Percentiles rank a stretch among this genome's conserved stretches.
phyloP scores from a whole-genome alignment of 2,113 vertebrate genomes.

The Malaclemys terrapin region DNA sequence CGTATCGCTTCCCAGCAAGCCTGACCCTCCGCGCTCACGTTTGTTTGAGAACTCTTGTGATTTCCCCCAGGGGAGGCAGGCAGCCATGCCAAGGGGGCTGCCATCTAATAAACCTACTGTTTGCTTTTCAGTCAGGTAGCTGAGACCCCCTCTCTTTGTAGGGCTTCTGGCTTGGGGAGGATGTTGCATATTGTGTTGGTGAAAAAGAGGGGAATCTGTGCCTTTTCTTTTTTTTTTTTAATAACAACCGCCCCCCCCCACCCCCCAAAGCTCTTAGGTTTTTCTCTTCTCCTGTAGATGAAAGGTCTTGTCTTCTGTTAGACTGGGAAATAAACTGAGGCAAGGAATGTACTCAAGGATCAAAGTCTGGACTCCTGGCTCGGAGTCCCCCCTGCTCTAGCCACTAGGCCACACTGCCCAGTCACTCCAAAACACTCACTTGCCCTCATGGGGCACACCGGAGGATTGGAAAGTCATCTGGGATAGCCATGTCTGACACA shows the following conservation, averaged over 20 bases:
- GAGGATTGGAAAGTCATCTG: neutral
- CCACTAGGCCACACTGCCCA: neutral
- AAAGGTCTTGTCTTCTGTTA: neutral
- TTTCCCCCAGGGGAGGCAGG: neutral
- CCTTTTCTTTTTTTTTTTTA: neutral
- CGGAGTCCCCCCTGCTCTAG: neutral
- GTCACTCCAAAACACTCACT: neutral
- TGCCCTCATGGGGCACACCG: neutral
- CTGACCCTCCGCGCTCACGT: rapidly evolving
- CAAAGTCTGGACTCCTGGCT: neutral
- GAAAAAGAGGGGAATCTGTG: neutral
- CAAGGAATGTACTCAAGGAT: neutral
- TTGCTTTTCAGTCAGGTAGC: neutral
- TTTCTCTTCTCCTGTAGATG: neutral
- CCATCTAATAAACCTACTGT: neutral
- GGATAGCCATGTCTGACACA: neutral
- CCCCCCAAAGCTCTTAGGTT: neutral
- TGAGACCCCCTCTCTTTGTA: neutral
- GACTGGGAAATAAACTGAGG: neutral
- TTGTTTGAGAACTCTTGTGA: neutral
- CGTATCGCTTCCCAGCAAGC: rapidly evolving
- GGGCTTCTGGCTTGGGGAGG: neutral
- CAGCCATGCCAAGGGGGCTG: neutral
- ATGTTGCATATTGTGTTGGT: neutral
- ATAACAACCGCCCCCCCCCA: no score